Evolutionary conservation across 2,888 invertebrate species (phyloP), one percentile per base, ranked within the genome.

Genomic region (Tuta absoluta): DNA sequence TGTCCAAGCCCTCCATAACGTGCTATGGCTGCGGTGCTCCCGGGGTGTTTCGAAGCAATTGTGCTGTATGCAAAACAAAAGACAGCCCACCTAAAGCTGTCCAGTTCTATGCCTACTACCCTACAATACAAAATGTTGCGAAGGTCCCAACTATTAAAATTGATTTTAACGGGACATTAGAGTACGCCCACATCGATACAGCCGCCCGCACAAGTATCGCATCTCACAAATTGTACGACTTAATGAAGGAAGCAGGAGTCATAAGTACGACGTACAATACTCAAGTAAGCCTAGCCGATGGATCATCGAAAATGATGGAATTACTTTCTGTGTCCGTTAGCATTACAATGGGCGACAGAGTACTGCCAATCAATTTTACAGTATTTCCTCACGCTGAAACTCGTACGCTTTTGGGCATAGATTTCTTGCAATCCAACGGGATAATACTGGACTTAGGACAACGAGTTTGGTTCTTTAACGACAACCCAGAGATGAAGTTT

Each of bases 371-470:
- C 0, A 65, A 41, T 4, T 57, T 65, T 19, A 41, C 71, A 19
- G 71, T 72, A 0, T 65, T 73, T 2, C 71, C 73, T 4, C 66
- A 69, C n/a, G 53, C 67, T 0, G 63, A 67, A 3, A 72, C 69
- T 61, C 37, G 65, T 10, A 73, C 73, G 1, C 65, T 73, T 3
- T 61, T 73, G 10, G 73, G 73, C 14, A 67, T 72, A 1, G 68
- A 70, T 4, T 74, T 74, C 53, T 64, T 72, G 0, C 66, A 71
- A 23, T 72, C 75, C 21, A 73, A 70, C 12, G 65, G 71, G 0
- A 75, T 77, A 24, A 58, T 73, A 4, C 65, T 78, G 12, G 71
- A 74, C 62, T 37, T 75, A 17, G 69, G 74, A 0, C 72, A 76
- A 48, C n/a, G 65, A 7, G 69, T 65, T 1, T 75, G 69, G 69